phyloP scores from a whole-genome alignment of 2,113 vertebrate species.

The Opisthocomus hoazin region DNA sequence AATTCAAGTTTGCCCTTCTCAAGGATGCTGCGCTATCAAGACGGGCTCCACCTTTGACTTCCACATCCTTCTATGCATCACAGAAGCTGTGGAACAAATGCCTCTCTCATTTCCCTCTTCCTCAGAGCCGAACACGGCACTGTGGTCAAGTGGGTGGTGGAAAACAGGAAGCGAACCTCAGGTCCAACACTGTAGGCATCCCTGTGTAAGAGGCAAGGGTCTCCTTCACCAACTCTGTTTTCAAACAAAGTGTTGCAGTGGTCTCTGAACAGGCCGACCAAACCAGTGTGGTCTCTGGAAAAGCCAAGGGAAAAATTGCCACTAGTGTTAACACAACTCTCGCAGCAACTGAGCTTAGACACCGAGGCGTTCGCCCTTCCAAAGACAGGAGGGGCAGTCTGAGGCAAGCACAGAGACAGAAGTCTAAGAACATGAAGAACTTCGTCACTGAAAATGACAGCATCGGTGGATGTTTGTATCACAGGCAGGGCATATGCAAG shows the following conservation, averaged over 20 bases:
- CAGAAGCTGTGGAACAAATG: background rate
- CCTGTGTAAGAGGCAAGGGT: background rate
- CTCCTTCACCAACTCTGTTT: background rate
- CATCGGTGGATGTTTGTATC: background rate
- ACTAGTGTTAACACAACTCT: background rate
- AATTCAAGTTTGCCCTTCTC: background rate
- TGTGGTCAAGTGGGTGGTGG: background rate
- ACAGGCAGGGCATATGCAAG: background rate
- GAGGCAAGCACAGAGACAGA: background rate
- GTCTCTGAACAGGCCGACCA: background rate
- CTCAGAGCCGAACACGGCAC: background rate
- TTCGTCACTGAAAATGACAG: background rate
- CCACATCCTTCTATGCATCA: background rate
- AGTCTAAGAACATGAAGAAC: background rate
- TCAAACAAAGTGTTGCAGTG: background rate
- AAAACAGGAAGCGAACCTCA: background rate
- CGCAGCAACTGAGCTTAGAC: background rate
- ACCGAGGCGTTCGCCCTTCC: background rate
- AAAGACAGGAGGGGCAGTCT: background rate
- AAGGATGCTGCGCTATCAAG: background rate
- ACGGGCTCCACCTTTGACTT: background rate
- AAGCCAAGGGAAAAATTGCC: background rate
- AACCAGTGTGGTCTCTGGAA: background rate
- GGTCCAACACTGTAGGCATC: rapidly evolving
- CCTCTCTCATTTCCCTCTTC: background rate